Evolutionary conservation across 2,888 invertebrate species (phyloP), one percentile per base, ranked within the genome.

Genomic region (Athripsodes cinereus): DNA sequence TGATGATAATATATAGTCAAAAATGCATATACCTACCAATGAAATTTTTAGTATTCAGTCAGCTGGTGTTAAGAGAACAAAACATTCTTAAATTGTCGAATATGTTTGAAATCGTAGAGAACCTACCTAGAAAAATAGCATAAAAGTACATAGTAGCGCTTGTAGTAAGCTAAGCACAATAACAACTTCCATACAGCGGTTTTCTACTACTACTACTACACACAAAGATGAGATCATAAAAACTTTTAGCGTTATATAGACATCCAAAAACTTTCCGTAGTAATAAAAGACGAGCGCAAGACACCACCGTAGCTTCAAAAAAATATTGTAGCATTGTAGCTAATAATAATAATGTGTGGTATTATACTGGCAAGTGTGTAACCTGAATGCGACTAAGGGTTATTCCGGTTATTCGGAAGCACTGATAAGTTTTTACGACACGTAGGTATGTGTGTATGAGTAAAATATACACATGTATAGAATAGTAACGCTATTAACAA

Each of bases 181-280:
- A n/a, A n/a, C n/a, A n/a, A n/a, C n/a, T n/a, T n/a, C n/a, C n/a
- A n/a, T n/a, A n/a, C n/a, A n/a, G n/a, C n/a, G n/a, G n/a, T n/a
- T n/a, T n/a, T n/a, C n/a, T n/a, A n/a, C n/a, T n/a, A n/a, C n/a
- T n/a, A n/a, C n/a, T n/a, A n/a, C n/a, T n/a, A n/a, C n/a, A n/a
- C n/a, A n/a, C n/a, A 57, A 57, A 47, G 47, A 57, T 21, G 31
- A 52, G 52, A 52, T 57, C 51, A 52, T 57, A 57, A 57, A 57
- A 57, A 57, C 46, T 57, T 57, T 57, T 47, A 57, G 44, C 57
- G 47, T 52, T 44, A 52, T n/a, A n/a, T 26, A 20, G 35, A 35
- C 46, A 52, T 52, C 31, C 51, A 57, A 57, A 57, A 57, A 52
- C 22, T 57, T 57, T 52, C 21, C 44, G 52, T 52, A 57, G 44